Base-by-base conservation (phyloP, 2,888 invertebrate species). In the Heliconius aoede region DNA sequence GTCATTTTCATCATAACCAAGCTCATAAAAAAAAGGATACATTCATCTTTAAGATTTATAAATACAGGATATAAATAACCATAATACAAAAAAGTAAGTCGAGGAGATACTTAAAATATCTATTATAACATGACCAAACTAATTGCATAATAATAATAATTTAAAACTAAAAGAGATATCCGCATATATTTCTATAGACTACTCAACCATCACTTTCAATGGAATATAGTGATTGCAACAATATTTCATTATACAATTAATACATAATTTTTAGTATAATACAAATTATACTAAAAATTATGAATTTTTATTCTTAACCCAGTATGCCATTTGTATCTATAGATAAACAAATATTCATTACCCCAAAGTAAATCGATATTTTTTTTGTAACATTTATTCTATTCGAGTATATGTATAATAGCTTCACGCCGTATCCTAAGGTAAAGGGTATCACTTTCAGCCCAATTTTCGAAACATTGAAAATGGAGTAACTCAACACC, bases 281-380 rank as follows among this genome's bases (percentile, higher is more conserved):
- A 15, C n/a, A n/a, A n/a, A n/a, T n/a, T n/a, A 24, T 18, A 40
- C 36, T 24, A 24, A 24, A 36, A 36, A 40, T 36, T 64, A 64
- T 32, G n/a, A 11, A 62, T 21, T 64, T 64, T 64, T n/a, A 32
- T 55, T n/a, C 3, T 55, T 60, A 26, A 60, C 24, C 15, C 36
- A 36, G 3, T 65, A 65, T 36, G 13, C n/a, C 11, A 13, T 36
- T 7, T 36, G 24, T 24, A 24, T n/a, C 21, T 21, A 32, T 24
- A 36, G 65, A 65, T 64, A 62, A 64, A 32, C 64, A 62, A 64
- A 32, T 36, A 5, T 36, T 64, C n/a, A 15, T 64, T 64, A 15
- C 32, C 32, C 30, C 30, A 1, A 32, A 32, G 30, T n/a, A 64
- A 36, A 64, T 64, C 32, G 64, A 36, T 36, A 36, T 24, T 64